Evolutionary conservation across 2,888 invertebrate species (phyloP), one percentile per base, ranked within the genome.

Genomic region (Caenorhabditis wallacei): DNA sequence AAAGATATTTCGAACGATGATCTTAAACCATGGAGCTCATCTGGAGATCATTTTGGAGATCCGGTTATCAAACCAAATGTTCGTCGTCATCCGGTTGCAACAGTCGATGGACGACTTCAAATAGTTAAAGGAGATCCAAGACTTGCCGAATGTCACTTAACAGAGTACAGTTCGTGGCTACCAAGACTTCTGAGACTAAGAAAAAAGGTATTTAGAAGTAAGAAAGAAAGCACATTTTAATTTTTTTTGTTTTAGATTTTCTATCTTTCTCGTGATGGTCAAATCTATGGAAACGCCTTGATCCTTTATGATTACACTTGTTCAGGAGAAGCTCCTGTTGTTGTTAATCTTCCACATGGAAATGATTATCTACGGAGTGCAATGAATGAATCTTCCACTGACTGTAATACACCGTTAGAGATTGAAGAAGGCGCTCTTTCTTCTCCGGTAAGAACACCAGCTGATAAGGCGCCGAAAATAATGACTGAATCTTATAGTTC

Each of bases 121-220:
- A 66, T 80, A 13, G 51, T 82, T 3, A 87, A 83, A 51, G 80
- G 81, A 0, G 87, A 87, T 72, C 81, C 83, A 20, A 59, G 83
- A 43, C n/a, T 75, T 1, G 84, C 85, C 2, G 87, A 85, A 40
- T 69, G 85, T 11, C 84, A 87, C 63, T 61, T 88, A n/a, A 87
- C 87, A 16, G 87, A 87, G 43, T 88, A 88, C 71, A 86, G 84
- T 24, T 87, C 88, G 2, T 87, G 87, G 82, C 76, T 88, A 16
- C 88, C 88, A 16, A 30, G 88, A 51, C 80, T 84, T 40, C 69
- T 82, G 18, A 61, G 88, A 63, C 74, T 88, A n/a, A 76, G 87
- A 64, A 88, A 88, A 70, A 87, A 86, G 53, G 66, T 66, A 20
- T 40, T 11, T 59, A 22, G 10, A 54, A 16, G 16, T 18, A 37